Evolutionary conservation across 2,797 vertebrate species (phyloP), one percentile per base, ranked within the genome.

Genomic region (Xyrichtys novacula): DNA sequence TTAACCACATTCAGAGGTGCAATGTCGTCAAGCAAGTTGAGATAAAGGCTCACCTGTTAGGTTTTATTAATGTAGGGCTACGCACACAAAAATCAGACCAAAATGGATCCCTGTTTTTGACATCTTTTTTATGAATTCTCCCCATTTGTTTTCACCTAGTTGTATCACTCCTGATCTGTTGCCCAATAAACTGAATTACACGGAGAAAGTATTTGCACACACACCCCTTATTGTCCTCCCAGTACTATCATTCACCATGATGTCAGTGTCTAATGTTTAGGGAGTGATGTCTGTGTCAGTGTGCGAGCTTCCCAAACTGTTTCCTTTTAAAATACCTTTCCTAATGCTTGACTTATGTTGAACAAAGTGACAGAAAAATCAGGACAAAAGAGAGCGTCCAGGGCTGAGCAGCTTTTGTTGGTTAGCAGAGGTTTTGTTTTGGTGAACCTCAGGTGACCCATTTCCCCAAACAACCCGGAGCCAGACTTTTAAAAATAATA

Each of bases 151-250:
- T 7, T n/a, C 2, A 5, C 20, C 19, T 0, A 2, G 6, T 20
- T 50, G 23, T 5, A 3, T 60, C 7, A 28, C 26, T 28, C 6
- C 9, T 56, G 7, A 38, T 15, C 6, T 57, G 8, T 73, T 78
- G 52, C 58, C 23, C 17, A 68, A 50, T 63, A 14, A 50, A 32
- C 15, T 34, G 28, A 56, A 25, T 43, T 16, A 66, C 31, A n/a
- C 7, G 1, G 11, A 44, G 17, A 28, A 66, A 47, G 26, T 31
- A 56, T 6, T 14, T 11, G 5, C 28, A 28, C 28, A 28, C 75
- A 76, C 68, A 15, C 62, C 62, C 55, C 46, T 56, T 1, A 39
- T 36, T 20, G 19, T 66, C 29, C 52, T 67, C 65, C 58, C 54
- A 54, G 23, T 25, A 5, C 12, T 7, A 16, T 46, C 52, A 34